Evolutionary conservation across 2,888 invertebrate genomes (phyloP), one percentile per base, ranked within the genome.

Genomic region (Aromia moschata): DNA sequence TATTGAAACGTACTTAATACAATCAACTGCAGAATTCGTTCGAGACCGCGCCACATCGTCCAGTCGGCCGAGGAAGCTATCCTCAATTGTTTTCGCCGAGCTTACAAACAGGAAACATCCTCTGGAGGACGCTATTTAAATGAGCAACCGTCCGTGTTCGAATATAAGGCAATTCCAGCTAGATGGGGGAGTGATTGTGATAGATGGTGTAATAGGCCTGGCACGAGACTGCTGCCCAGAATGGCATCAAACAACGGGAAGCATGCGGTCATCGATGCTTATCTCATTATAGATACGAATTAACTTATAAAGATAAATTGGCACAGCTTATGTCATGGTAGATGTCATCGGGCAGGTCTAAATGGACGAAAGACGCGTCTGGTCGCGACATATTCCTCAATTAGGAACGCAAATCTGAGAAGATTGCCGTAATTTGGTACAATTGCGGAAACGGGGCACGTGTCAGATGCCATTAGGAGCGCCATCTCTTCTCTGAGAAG

Each of bases 291-390:
- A 78, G 74, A 78, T 78, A 78, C 76, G 77, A 77, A 78, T 78
- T 78, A 79, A 77, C 76, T 78, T 76, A 78, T 78, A 75, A 74
- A 77, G 77, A 78, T 77, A 78, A 79, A 78, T 79, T 79, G 77
- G 77, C 77, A 74, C 36, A 73, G 77, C 78, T 79, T 78, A 78
- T 78, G 79, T 79, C 79, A 79, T 75, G 70, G 65, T 71, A 65
- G 58, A 65, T 66, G 64, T 64, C 64, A 61, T 54, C 53, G 58
- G 56, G 64, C 55, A 61, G 62, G 58, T 51, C 46, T 58, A 56
- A 59, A 59, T 62, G 52, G 52, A 44, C 58, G 57, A 51, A 57
- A 18, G 36, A 37, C 30, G 30, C 15, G 45, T 10, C 20, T 25
- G 37, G 45, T 36, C 44, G 30, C 17, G 44, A 55, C 46, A 55